A percentile compares a stretch with the other conserved stretches of the same genome.
Evolutionary conservation across 2,888 invertebrate genomes (phyloP).

Genomic region (Cephonodes hylas): DNA sequence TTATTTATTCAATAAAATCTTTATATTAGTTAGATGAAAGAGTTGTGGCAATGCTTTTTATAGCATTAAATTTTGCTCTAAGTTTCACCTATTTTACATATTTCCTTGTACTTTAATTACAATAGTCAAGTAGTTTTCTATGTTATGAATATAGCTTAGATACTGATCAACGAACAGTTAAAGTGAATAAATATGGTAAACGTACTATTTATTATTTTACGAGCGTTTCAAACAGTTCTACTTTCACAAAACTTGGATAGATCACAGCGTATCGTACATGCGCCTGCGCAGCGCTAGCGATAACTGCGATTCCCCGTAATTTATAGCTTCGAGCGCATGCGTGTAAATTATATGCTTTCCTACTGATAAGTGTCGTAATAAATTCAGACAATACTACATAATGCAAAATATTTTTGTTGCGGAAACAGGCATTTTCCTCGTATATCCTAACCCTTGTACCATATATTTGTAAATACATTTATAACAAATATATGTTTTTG

Average conservation of each 20-base stretch:
- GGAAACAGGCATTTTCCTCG: too few species aligned
- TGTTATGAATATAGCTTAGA: too few species aligned
- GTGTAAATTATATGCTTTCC: not conserved
- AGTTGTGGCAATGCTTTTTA: too few species aligned
- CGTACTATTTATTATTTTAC: not conserved
- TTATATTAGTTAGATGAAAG: too few species aligned
- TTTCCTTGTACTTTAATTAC: not conserved
- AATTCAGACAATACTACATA: not conserved
- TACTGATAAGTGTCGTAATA: not conserved
- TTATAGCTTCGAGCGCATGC: not conserved
- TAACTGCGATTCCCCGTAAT: not conserved
- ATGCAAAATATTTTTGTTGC: too few species aligned
- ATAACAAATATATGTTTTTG: too few species aligned
- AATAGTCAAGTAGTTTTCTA: not conserved
- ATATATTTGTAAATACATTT: too few species aligned
- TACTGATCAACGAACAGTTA: not conserved
- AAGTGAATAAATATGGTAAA: not conserved
- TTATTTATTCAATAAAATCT: not conserved
- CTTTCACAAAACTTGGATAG: conserved; percentile 10
- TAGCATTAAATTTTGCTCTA: not conserved
- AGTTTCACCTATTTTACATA: not conserved
- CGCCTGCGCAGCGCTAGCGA: conserved; percentile 5
- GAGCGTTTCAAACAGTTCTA: not conserved
- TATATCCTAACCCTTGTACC: too few species aligned
- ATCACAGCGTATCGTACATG: conserved; percentile 2